These are phyloP conservation scores for Varanus komodoensis DNA, from an alignment of 2,113 vertebrate genomes.

Conservation along the genomic window DNA sequence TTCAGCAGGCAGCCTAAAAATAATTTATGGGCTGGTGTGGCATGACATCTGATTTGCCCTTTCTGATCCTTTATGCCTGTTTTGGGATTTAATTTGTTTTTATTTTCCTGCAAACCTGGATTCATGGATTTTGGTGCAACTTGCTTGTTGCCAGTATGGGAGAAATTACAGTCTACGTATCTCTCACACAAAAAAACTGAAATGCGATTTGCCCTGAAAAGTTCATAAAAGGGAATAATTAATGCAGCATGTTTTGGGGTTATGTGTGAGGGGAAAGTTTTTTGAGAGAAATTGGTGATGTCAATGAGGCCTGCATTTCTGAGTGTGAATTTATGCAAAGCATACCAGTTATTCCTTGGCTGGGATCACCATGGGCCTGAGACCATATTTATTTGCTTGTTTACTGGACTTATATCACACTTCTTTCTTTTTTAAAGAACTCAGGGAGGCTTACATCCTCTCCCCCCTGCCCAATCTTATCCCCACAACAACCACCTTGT, in stretches of 20 bases:
- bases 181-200: neutral
- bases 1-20: neutral
- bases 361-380: neutral
- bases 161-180: neutral
- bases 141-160: neutral
- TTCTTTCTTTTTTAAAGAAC: too few species aligned
- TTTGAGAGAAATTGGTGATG: too few species aligned
- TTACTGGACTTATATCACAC: too few species aligned
- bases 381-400: neutral
- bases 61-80: constrained; percentile 29
- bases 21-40: neutral
- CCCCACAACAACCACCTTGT: too few species aligned
- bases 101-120: neutral
- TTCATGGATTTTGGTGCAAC: neutral
- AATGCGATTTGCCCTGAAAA: too few species aligned
- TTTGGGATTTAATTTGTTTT: constrained; percentile 18
- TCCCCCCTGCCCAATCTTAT: too few species aligned
- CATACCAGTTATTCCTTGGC: neutral
- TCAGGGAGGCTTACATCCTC: too few species aligned
- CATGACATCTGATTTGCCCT: neutral
- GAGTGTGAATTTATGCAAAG: neutral
- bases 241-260: too few species aligned
- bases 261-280: too few species aligned
- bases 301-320: neutral
- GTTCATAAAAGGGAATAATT: too few species aligned